Evolutionary conservation across 1,140 invertebrate species (phyloP).

Genomic region (Vanessa atalanta): DNA sequence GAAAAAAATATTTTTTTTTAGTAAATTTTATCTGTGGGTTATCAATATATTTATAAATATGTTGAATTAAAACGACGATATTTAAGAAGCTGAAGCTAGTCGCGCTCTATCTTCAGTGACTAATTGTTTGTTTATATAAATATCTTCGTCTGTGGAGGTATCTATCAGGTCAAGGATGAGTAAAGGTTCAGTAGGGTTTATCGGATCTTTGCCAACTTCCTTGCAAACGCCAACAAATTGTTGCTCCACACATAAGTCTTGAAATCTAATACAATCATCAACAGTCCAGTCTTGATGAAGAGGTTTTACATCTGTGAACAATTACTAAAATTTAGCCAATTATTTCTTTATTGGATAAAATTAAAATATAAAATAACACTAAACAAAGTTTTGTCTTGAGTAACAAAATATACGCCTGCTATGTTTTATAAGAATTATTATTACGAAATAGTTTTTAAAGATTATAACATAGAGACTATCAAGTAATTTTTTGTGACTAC

Average conservation of each 20-base stretch:
- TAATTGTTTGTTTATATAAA: constrained; percentile 80
- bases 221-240: constrained; percentile 81
- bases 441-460: too few relatives aligned
- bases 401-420: too few relatives aligned
- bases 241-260: constrained; percentile 81
- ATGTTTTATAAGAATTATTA: too few relatives aligned
- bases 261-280: constrained; percentile 82
- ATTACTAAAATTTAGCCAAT: neutral
- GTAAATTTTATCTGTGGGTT: neutral
- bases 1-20: constrained; percentile 4
- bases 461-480: too few relatives aligned
- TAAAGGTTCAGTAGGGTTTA: constrained; percentile 74
- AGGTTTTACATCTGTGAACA: constrained; percentile 79
- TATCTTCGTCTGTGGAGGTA: constrained; percentile 77
- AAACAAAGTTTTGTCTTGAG: neutral
- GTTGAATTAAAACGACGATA: constrained; percentile 8
- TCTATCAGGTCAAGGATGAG: constrained; percentile 82
- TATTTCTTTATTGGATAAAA: too few relatives aligned
- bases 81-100: constrained; percentile 52
- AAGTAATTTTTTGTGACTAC: too few relatives aligned
- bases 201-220: constrained; percentile 75
- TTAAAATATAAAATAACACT: neutral
- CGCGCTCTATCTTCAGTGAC: constrained; percentile 78
- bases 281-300: constrained; percentile 82
- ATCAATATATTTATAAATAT: neutral